Conservation (phyloP, 2,797 vertebrate genomes). For the Arremon brunneinucha region DNA sequence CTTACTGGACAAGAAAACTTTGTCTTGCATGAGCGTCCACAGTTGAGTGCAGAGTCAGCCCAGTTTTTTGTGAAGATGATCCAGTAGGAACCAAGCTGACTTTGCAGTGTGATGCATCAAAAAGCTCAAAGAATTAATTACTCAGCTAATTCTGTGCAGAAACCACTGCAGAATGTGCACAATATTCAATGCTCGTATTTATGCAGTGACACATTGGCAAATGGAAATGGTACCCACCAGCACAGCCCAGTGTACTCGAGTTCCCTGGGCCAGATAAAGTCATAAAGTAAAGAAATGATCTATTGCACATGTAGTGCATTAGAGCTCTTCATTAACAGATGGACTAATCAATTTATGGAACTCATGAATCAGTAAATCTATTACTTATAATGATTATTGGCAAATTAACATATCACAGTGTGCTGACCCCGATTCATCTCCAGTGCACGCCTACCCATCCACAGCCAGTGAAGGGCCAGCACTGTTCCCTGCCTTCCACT, state of each 20-base stretch:
- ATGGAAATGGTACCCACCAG: background rate
- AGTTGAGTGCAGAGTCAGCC: background rate
- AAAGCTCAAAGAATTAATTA: background rate
- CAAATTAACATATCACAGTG: conserved; percentile 60
- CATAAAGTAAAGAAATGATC: conserved; percentile 55
- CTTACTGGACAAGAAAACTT: background rate
- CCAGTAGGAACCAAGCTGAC: background rate
- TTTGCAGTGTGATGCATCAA: background rate
- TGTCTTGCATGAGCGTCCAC: background rate
- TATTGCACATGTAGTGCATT: conserved; percentile 8
- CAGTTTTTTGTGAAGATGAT: background rate
- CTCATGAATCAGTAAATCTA: conserved; percentile 61
- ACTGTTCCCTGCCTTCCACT: background rate
- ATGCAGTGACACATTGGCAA: background rate
- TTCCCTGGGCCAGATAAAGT: conserved; percentile 7
- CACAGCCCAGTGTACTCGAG: background rate
- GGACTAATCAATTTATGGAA: conserved; percentile 70
- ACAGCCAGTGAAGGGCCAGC: background rate
- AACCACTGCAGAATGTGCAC: background rate
- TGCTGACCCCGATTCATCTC: conserved; percentile 55
- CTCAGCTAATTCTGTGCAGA: background rate
- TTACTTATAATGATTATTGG: conserved; percentile 67
- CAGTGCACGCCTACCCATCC: background rate
- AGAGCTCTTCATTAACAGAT: conserved; percentile 69
- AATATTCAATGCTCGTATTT: accelerated